Evolutionary conservation across 2,113 vertebrate species (phyloP).

Genomic region (Daboia siamensis): DNA sequence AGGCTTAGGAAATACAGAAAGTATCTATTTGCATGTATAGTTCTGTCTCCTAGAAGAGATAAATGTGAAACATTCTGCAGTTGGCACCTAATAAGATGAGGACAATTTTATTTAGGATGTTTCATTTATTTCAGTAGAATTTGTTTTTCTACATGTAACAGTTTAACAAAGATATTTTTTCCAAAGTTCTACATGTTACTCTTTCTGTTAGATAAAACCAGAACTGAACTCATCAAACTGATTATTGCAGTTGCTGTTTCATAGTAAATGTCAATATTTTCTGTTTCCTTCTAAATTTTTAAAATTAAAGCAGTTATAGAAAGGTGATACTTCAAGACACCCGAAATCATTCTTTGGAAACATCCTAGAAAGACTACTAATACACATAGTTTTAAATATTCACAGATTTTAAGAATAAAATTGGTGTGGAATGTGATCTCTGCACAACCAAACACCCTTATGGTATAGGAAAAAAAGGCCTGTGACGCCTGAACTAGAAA

Average conservation of each 20-base stretch:
- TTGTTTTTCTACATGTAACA: background rate
- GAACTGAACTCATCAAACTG: background rate
- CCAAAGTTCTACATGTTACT: background rate
- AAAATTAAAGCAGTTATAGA: background rate
- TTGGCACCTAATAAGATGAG: background rate
- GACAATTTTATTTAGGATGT: background rate
- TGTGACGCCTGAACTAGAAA: background rate
- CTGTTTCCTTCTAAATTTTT: background rate
- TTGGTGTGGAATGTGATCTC: background rate
- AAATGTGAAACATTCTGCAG: background rate
- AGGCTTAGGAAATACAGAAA: background rate
- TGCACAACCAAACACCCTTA: background rate
- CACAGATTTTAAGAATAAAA: background rate
- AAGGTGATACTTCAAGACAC: background rate
- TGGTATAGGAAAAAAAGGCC: background rate
- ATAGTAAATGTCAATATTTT: background rate
- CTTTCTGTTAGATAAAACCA: background rate
- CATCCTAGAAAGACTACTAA: background rate
- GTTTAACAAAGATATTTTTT: background rate
- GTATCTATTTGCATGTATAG: background rate
- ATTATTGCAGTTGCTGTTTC: background rate
- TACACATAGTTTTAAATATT: background rate
- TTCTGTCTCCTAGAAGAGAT: background rate
- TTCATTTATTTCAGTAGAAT: background rate
- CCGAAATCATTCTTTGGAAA: background rate